Conservation (phyloP, 2,888 invertebrate genomes). For the Drosophila nigricruria region DNA sequence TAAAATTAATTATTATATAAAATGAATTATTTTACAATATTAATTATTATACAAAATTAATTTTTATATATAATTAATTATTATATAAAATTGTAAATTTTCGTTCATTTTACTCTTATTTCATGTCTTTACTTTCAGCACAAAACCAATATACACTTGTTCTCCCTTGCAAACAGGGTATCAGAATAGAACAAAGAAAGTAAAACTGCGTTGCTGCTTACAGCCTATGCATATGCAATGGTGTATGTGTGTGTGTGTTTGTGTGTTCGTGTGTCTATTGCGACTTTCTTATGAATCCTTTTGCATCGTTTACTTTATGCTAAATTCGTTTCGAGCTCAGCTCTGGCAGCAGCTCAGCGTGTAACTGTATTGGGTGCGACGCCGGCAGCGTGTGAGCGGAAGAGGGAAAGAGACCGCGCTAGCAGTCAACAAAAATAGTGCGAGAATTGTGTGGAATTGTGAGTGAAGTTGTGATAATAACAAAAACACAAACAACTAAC, state of each 20-base stretch:
- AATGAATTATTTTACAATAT: no score
- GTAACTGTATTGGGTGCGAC: slow-evolving; percentile 26
- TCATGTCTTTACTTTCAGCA: no score
- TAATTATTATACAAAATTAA: no score
- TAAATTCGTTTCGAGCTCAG: slow-evolving; percentile 1
- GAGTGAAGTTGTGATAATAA: slow-evolving; percentile 73
- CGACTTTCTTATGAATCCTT: slow-evolving; percentile 9
- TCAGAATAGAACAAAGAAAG: slow-evolving; percentile 42
- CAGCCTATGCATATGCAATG: slow-evolving; percentile 10
- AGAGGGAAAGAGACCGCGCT: slow-evolving; percentile 7
- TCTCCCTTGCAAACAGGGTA: neutral
- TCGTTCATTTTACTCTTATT: neutral
- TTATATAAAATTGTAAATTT: neutral
- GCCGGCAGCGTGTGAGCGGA: slow-evolving; percentile 38
- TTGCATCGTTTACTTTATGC: neutral
- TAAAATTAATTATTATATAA: no score
- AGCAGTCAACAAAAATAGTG: slow-evolving; percentile 28
- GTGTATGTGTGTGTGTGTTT: neutral
- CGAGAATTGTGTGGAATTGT: slow-evolving; percentile 20
- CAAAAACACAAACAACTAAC: slow-evolving; percentile 65
- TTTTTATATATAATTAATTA: no score
- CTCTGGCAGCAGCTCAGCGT: neutral
- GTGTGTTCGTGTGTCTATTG: neutral
- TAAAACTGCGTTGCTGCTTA: slow-evolving; percentile 45
- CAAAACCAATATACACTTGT: neutral